Evolutionary conservation across 1,140 invertebrate species (phyloP).

Genomic region (Plutomurus gul): DNA sequence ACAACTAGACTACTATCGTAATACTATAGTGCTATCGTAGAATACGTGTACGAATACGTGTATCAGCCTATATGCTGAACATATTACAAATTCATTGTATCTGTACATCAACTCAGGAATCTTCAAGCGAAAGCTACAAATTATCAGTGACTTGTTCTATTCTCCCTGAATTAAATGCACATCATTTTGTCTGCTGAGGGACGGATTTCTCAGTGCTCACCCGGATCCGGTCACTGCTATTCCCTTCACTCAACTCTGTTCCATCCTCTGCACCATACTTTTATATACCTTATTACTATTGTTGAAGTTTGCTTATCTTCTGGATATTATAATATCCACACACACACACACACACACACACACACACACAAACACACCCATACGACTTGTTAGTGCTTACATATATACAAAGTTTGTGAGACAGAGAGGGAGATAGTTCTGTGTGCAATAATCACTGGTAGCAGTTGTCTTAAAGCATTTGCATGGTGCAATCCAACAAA

Average conservation of each 20-base stretch:
- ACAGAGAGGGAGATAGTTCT: neutral
- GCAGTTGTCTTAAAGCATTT: constrained; percentile 7
- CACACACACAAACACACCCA: too few relatives aligned
- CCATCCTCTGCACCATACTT: too few relatives aligned
- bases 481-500: neutral
- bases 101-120: neutral
- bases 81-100: constrained; percentile 1
- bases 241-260: too few relatives aligned
- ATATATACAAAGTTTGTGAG: neutral
- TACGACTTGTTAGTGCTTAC: too few relatives aligned
- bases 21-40: too few relatives aligned
- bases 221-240: constrained; percentile 12
- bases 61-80: neutral
- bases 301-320: too few relatives aligned
- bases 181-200: too few relatives aligned
- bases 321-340: too few relatives aligned
- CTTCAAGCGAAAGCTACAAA: constrained; percentile 23
- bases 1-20: neutral
- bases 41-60: neutral
- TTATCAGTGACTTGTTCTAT: constrained; percentile 6
- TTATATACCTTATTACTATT: too few relatives aligned
- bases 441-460: neutral
- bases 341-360: too few relatives aligned
- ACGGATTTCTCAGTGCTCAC: too few relatives aligned
- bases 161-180: neutral